Base-by-base conservation (phyloP, 2,113 vertebrate genomes). In the Otolemur garnettii region DNA sequence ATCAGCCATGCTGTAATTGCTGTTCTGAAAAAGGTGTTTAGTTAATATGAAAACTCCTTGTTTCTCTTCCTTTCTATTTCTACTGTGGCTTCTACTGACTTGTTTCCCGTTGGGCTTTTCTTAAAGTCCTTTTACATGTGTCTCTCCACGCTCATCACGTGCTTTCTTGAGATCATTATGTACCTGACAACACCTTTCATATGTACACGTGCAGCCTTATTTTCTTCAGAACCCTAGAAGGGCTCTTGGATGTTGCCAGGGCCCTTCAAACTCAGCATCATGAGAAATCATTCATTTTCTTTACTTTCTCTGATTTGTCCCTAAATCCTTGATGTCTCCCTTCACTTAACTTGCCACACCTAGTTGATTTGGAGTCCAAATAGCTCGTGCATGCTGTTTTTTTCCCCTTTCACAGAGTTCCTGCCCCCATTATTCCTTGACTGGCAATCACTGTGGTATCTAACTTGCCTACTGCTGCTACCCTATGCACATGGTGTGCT, bases 401-500 rank as follows among this genome's bases (percentile, higher is more conserved):
- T 53, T 66, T 66, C 11, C 77, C 21, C 30, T 30, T 30, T 13
- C 5, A 2, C 45, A 19, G 22, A 28, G 0, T 11, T n/a, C 3
- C 33, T 21, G 53, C 18, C 28, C 91, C 11, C 9, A 5, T 11
- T 53, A 15, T 21, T 14, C 38, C 15, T 30, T 15, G 1, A 19
- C 7, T 24, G 84, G 18, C 30, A 6, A 33, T 30, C 19, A 8
- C n/a, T 4, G 35, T 19, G n/a, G n/a, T 26, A 45, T 55, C n/a
- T 12, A 12, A 19, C 15, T 0, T 28, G 62, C 17, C 9, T 60
- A 59, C 28, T 15, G 15, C 66, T 19, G 30, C 28, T 33, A 2
- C 21, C 4, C 18, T 11, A 7, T 7, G 7, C 17, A 0, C 12
- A 4, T 33, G 33, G n/a, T 11, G 7, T 28, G 17, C 14, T 79